Percentiles rank a stretch among this genome's conserved stretches.
Conservation (phyloP, 2,888 invertebrate species). For the Nomada ferruginata region DNA sequence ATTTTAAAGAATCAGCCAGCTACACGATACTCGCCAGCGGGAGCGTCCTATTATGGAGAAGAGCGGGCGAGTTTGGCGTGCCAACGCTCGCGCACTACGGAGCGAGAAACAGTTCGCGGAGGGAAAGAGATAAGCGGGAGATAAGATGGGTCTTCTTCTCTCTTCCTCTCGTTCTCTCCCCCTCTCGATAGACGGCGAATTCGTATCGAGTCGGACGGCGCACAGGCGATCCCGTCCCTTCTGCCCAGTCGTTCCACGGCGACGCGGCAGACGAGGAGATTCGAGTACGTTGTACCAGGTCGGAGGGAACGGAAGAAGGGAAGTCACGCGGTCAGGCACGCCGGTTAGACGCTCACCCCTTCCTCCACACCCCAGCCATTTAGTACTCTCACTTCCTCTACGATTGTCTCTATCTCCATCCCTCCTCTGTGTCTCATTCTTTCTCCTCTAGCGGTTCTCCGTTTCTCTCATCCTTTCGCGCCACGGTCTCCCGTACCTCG, state of each 20-base stretch:
- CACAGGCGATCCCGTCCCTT: constrained; percentile 55
- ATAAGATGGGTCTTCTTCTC: neutral
- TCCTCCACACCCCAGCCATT: constrained; percentile 20
- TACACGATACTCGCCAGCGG: constrained; percentile 36
- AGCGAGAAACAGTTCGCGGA: neutral
- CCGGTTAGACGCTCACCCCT: constrained; percentile 60
- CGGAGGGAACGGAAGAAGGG: constrained; percentile 68
- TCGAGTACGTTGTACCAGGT: constrained; percentile 66
- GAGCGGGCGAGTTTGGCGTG: constrained; percentile 27
- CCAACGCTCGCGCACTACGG: neutral
- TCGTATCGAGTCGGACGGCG: constrained; percentile 50
- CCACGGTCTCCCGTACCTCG: neutral
- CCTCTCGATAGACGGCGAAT: constrained; percentile 55
- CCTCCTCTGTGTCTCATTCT: constrained; percentile 24
- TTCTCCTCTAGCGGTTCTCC: constrained; percentile 5
- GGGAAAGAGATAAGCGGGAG: neutral
- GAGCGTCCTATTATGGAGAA: constrained; percentile 51
- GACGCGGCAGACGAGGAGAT: constrained; percentile 59
- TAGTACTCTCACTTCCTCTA: constrained; percentile 38
- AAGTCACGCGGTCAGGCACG: constrained; percentile 74
- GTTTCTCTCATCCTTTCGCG: neutral
- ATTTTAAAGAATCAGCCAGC: constrained; percentile 53
- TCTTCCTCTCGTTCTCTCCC: neutral
- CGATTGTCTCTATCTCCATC: constrained; percentile 16
- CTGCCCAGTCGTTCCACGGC: constrained; percentile 49